Percentiles rank a stretch among this genome's conserved stretches.
These are phyloP conservation scores for Xenopus laevis DNA, from an alignment of 2,113 vertebrate species.

Conservation along the genomic window DNA sequence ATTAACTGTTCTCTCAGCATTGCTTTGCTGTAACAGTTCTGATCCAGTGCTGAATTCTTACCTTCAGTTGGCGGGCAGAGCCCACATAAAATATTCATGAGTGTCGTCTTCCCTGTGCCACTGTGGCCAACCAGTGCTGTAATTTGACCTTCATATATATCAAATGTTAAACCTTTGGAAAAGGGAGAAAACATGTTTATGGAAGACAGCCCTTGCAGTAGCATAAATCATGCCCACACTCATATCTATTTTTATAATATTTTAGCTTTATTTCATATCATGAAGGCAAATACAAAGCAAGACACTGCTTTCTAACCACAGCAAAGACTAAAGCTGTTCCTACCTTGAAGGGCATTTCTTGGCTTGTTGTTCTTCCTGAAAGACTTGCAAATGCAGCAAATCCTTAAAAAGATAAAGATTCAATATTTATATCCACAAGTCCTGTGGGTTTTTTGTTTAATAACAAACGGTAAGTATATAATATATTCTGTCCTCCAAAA, in stretches of 20 bases:
- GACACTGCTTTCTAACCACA: too few relatives aligned
- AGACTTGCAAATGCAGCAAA: constrained; percentile 85
- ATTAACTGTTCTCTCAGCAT: too few relatives aligned
- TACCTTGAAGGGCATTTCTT: constrained; percentile 90
- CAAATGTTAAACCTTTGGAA: constrained; percentile 82
- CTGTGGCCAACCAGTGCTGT: constrained; percentile 94
- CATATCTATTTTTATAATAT: too few relatives aligned
- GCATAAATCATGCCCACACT: too few relatives aligned
- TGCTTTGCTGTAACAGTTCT: too few relatives aligned
- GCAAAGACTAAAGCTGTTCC: too few relatives aligned
- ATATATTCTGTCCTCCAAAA: too few relatives aligned
- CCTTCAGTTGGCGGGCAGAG: constrained; percentile 81
- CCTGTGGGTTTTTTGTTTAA: too few relatives aligned
- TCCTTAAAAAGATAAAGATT: constrained; percentile 65
- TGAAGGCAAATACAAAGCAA: too few relatives aligned
- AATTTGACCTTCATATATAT: constrained; percentile 95
- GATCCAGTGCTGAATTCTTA: constrained; percentile 49
- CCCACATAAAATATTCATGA: constrained; percentile 95
- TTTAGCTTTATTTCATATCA: too few relatives aligned
- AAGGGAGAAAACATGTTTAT: background rate
- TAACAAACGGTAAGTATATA: too few relatives aligned
- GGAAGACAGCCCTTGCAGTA: too few relatives aligned
- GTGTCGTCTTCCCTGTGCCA: constrained; percentile 89
- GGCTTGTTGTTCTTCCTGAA: constrained; percentile 80
- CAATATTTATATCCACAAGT: background rate